These are phyloP conservation scores for Acrossocheilus wenchowensis DNA, from an alignment of 2,797 vertebrate genomes.

Conservation along the genomic window DNA sequence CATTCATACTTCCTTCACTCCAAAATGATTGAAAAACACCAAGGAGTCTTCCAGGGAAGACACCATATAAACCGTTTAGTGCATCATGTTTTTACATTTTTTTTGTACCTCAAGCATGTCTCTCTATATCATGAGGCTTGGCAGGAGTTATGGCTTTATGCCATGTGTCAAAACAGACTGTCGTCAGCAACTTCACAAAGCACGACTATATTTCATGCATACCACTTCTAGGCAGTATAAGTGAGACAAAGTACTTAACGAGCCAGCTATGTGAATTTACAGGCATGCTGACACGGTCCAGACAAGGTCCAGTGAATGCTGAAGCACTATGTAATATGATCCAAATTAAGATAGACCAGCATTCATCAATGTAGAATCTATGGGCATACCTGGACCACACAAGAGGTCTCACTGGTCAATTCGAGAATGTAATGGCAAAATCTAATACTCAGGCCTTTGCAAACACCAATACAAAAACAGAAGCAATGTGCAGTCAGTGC, in stretches of 20 bases:
- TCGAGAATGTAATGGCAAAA: not conserved
- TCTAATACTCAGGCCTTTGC: not conserved
- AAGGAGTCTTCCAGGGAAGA: not conserved
- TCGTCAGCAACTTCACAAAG: conserved; percentile 16
- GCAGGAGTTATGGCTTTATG: conserved; percentile 4
- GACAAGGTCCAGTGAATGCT: not conserved
- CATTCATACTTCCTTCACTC: not conserved
- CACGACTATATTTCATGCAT: conserved; percentile 30
- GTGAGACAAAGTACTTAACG: conserved; percentile 6
- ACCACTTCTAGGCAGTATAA: not conserved
- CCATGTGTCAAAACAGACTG: conserved; percentile 21
- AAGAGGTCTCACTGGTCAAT: not conserved
- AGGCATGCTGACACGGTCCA: conserved; percentile 25
- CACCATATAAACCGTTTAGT: not conserved
- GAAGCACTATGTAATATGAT: conserved; percentile 1
- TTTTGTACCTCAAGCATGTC: conserved; percentile 1
- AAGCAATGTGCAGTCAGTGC: not conserved
- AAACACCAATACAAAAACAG: not conserved
- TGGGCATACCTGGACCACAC: conserved; percentile 4
- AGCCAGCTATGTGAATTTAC: not conserved
- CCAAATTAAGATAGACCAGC: not conserved
- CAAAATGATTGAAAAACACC: not conserved
- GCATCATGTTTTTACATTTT: not conserved
- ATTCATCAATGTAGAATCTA: not conserved
- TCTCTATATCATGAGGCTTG: conserved; percentile 1